phyloP scores from a whole-genome alignment of 35 echinoderm and acorn worm species.

The Ophioderma brevispina region DNA sequence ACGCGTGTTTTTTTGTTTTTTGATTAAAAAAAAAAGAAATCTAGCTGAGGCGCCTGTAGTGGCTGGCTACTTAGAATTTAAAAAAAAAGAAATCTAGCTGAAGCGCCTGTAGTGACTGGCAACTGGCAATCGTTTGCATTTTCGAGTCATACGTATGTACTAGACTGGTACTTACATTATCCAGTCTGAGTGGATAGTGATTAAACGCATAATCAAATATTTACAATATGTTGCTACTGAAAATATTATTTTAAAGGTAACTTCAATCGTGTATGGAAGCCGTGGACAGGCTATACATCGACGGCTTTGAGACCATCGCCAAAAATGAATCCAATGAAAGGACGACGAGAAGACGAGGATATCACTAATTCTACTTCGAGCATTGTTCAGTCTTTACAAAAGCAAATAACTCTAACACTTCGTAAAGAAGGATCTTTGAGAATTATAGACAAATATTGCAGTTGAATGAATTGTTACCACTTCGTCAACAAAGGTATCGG shows the following conservation, averaged over 20 bases:
- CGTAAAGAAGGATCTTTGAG: background rate
- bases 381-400: background rate
- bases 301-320: background rate
- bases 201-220: no score
- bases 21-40: no score
- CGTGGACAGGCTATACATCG: background rate
- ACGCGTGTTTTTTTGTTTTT: no score
- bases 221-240: no score
- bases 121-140: no score
- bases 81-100: no score
- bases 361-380: background rate
- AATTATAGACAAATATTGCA: background rate
- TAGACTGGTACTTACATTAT: no score
- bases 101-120: no score
- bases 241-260: background rate
- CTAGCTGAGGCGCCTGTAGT: no score
- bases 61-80: no score
- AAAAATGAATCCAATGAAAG: background rate
- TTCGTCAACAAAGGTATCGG: background rate
- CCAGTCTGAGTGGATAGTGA: no score
- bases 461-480: background rate
- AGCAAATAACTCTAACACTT: background rate
- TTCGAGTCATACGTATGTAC: no score
- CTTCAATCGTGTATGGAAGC: background rate
- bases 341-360: background rate